Evolutionary conservation across 2,888 invertebrate genomes (phyloP).

Genomic region (Piscicola geometra): DNA sequence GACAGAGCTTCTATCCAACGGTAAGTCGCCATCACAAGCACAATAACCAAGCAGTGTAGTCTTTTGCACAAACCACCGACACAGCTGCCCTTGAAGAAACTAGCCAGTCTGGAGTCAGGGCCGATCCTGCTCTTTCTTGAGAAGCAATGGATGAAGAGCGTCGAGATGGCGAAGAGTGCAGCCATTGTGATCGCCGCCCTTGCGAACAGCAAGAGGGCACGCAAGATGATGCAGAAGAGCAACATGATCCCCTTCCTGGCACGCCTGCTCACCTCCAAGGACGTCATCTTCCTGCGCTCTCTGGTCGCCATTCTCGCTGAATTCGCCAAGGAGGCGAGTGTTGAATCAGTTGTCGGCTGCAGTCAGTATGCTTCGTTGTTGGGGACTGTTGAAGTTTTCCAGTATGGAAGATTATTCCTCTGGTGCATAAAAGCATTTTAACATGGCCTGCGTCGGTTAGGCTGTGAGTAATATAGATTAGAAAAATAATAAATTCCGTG

Average conservation of each 20-base stretch:
- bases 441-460: no score
- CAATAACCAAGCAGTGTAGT: neutral
- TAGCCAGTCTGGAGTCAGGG: constrained; percentile 17
- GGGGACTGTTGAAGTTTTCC: no score
- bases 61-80: no score
- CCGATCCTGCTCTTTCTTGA: constrained; percentile 23
- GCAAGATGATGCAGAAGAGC: constrained; percentile 24
- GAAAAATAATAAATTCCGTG: no score
- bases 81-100: constrained; percentile 21
- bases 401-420: no score
- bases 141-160: constrained; percentile 30
- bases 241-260: constrained; percentile 22
- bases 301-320: constrained; percentile 24
- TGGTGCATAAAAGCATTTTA: no score
- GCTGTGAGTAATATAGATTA: no score
- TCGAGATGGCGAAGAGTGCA: constrained; percentile 27
- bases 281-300: constrained; percentile 22
- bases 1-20: constrained; percentile 26
- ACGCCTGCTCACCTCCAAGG: constrained; percentile 19
- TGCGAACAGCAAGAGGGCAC: constrained; percentile 28
- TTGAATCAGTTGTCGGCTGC: neutral
- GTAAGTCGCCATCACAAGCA: constrained; percentile 2
- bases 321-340: constrained; percentile 27
- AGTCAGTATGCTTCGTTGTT: no score
- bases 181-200: constrained; percentile 20